A percentile compares a stretch with the other conserved stretches of the same genome.
Evolutionary conservation across 2,797 vertebrate species (phyloP).

Genomic region (Pseudocheirus occidentalis): DNA sequence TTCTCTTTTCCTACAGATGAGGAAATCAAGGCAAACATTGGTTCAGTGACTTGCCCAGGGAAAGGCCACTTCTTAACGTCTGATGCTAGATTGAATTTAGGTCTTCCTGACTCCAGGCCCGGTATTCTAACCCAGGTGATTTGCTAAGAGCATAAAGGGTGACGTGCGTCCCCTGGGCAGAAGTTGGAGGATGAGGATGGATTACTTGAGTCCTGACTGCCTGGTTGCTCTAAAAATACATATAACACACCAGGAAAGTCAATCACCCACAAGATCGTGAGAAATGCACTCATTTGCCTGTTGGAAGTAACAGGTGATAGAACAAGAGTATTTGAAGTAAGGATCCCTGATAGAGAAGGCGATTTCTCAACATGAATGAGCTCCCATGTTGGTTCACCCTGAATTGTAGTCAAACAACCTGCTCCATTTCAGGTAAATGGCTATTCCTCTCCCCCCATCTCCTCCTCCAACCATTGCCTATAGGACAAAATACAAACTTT

Average conservation of each 20-base stretch:
- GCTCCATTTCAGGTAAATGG: neutral
- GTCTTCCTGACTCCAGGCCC: neutral
- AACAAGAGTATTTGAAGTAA: neutral
- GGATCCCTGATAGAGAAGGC: neutral
- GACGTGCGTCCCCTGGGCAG: neutral
- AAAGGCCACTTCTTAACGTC: neutral
- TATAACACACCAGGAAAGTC: neutral
- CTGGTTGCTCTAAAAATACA: neutral
- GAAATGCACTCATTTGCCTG: neutral
- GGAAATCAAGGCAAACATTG: neutral
- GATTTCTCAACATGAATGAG: neutral
- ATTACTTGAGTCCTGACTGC: neutral
- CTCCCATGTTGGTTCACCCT: neutral
- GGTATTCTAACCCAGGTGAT: too few relatives aligned
- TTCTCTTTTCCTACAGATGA: neutral
- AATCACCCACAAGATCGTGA: neutral
- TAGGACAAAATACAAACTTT: neutral
- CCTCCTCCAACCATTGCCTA: neutral
- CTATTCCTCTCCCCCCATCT: neutral
- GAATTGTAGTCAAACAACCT: neutral
- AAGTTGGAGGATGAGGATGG: neutral
- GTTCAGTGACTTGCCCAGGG: neutral
- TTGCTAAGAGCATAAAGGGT: neutral
- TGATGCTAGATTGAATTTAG: neutral
- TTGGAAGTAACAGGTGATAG: neutral